A percentile compares a stretch with the other conserved stretches of the same genome.
phyloP scores from a whole-genome alignment of 2,797 vertebrate genomes.

The Microctenopoma stevenorrisi region DNA sequence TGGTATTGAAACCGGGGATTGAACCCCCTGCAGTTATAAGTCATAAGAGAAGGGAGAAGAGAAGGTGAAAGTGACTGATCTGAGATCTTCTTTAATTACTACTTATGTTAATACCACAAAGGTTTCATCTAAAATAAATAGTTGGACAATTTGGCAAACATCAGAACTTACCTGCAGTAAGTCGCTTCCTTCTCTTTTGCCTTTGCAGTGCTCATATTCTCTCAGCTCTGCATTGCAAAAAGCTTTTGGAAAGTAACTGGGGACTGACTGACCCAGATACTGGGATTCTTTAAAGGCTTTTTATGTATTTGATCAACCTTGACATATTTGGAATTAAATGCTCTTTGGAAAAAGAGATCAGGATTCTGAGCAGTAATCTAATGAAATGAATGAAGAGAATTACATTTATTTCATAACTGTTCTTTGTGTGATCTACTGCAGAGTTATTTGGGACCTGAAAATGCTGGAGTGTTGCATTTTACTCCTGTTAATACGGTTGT shows the following conservation, averaged over 20 bases:
- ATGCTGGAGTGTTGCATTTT: not conserved
- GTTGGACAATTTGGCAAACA: not conserved
- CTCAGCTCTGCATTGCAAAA: constrained; percentile 17
- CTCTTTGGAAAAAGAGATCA: constrained; percentile 31
- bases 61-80: constrained; percentile 10
- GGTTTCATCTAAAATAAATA: not conserved
- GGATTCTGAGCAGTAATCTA: constrained; percentile 26
- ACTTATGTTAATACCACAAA: not conserved
- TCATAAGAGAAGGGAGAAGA: not conserved
- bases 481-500: not conserved
- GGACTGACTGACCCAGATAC: constrained; percentile 67
- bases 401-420: constrained; percentile 31
- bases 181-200: constrained; percentile 2
- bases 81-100: constrained; percentile 1
- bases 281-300: constrained; percentile 21
- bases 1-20: constrained; percentile 15
- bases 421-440: not conserved
- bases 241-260: constrained; percentile 39
- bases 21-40: constrained; percentile 26
- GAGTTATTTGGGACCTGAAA: not conserved
- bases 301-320: constrained; percentile 21
- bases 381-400: constrained; percentile 23
- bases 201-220: constrained; percentile 1
- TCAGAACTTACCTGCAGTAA: constrained; percentile 7
- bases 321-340: constrained; percentile 46